Evolutionary conservation across 2,888 invertebrate species (phyloP), one percentile per base, ranked within the genome.

Genomic region (Conistra vaccinii): DNA sequence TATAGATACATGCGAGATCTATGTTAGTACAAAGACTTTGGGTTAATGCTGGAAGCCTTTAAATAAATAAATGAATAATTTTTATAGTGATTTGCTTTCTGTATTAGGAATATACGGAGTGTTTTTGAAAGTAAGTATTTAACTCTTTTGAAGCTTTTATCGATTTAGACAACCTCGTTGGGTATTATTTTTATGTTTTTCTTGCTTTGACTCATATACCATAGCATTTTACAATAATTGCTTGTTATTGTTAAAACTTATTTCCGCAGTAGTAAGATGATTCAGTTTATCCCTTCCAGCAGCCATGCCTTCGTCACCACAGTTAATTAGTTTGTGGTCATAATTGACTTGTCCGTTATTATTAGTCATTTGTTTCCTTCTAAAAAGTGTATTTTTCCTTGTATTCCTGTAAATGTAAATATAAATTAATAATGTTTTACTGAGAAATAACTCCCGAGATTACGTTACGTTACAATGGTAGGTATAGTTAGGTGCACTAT

Each of bases 351-450:
- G 14, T 58, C 42, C 45, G 32, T 73, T 60, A 35, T 68, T 23
- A 20, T 20, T 58, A 60, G 39, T 71, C 14, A 29, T 73, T 71
- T 14, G 29, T 58, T 81, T 69, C 23, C 45, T 29, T 5, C 57
- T 29, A n/a, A 51, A 55, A 55, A 32, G 42, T 26, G 3, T 35
- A 72, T 32, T 45, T 17, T 14, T 45, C 17, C 6, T 29, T 48
- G n/a, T 20, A 17, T 39, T 48, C n/a, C 55, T 48, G 26, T 26
- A 39, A 51, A 32, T 29, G 35, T 76, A 39, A 51, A 32, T 29
- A 29, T 76, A 3, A 45, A 53, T 53, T 39, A 58, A 65, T 60
- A 32, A 48, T 48, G 6, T 73, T 55, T 73, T 66, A 20, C 45
- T 66, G 17, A 61, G 78, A 55, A 78, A 65, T 55, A 39, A 29